Conservation (phyloP, 2,797 vertebrate genomes). For the Aphelocoma californica region DNA sequence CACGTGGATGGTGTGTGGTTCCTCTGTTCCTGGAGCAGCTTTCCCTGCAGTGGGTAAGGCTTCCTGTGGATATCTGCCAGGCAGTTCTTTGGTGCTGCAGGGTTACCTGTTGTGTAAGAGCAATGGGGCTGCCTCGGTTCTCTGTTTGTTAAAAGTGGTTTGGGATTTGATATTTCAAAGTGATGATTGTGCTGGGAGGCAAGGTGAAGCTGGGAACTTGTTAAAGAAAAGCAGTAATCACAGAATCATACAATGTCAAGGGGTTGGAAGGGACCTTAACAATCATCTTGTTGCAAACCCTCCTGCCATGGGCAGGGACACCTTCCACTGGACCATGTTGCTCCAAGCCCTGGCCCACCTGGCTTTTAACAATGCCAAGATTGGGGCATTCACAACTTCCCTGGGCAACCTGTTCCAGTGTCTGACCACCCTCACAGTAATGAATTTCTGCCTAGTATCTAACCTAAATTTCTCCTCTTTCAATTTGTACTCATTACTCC, state of each 20-base stretch:
- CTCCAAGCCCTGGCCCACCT: background rate
- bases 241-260: background rate
- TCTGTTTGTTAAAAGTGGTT: background rate
- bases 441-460: background rate
- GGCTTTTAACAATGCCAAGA: background rate
- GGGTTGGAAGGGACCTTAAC: background rate
- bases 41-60: background rate
- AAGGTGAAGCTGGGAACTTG: background rate
- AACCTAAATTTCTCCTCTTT: background rate
- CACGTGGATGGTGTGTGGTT: fast-evolving
- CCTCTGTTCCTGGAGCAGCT: background rate
- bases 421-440: background rate
- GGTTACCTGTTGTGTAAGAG: background rate
- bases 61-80: background rate
- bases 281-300: background rate
- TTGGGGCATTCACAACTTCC: background rate
- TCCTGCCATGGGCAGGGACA: background rate
- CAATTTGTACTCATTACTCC: background rate
- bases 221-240: background rate
- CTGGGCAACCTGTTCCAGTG: background rate
- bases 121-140: fast-evolving
- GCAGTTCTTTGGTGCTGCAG: background rate
- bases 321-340: background rate
- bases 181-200: background rate
- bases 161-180: background rate